Percentiles rank a stretch among this genome's conserved stretches.
Evolutionary conservation across 2,797 vertebrate species (phyloP).

Genomic region (Aselliscus stoliczkanus): DNA sequence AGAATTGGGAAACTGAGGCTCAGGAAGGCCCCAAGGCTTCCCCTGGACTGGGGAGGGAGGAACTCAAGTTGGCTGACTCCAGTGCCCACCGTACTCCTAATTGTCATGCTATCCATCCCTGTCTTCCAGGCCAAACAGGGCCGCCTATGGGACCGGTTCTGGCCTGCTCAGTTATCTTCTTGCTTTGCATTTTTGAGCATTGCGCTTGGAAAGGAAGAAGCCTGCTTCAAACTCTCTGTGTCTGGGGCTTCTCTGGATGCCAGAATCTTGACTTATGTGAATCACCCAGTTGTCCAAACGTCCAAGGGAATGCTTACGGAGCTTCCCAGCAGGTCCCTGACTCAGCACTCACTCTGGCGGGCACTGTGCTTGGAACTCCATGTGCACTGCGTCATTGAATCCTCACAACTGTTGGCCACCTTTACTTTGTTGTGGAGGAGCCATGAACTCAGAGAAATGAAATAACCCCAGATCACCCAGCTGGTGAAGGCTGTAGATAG

Average conservation of each 20-base stretch:
- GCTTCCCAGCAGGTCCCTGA: rapidly evolving
- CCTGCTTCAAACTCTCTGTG: not conserved
- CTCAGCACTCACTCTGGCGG: not conserved
- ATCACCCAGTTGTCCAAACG: not conserved
- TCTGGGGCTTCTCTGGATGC: not conserved
- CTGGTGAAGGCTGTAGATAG: not conserved
- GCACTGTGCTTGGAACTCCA: not conserved
- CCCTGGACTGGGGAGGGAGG: not conserved
- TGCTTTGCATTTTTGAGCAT: not conserved
- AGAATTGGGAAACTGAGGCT: not conserved
- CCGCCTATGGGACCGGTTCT: rapidly evolving
- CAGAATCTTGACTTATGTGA: rapidly evolving
- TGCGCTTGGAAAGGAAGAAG: not conserved
- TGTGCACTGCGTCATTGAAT: rapidly evolving
- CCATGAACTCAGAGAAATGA: not conserved
- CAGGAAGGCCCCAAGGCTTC: not conserved
- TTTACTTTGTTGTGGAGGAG: not conserved
- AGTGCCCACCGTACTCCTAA: too few species aligned
- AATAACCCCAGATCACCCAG: not conserved
- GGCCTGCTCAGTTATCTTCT: not conserved
- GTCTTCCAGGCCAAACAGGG: not conserved
- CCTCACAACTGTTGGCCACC: not conserved
- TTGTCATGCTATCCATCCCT: rapidly evolving
- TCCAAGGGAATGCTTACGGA: too few species aligned
- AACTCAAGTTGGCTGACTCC: not conserved